Evolutionary conservation across 2,888 invertebrate genomes (phyloP).

Genomic region (Anticlea derivata): DNA sequence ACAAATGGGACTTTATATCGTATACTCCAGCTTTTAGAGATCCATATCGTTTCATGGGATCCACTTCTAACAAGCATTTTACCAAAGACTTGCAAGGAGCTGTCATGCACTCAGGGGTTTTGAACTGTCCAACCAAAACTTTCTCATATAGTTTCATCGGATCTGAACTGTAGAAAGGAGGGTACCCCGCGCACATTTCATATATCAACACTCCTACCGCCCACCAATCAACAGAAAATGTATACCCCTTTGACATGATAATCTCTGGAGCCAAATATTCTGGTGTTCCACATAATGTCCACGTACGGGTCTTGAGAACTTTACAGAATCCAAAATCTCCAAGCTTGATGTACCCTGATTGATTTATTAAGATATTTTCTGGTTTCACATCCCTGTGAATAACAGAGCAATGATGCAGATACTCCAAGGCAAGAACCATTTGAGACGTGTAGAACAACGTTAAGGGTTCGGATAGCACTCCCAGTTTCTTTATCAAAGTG

Average conservation of each 20-base stretch:
- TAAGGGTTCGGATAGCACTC: conserved; percentile 87
- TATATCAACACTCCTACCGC: conserved; percentile 93
- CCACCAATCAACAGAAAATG: conserved; percentile 98
- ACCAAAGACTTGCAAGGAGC: conserved; percentile 91
- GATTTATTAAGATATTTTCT: conserved; percentile 92
- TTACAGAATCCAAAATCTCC: conserved; percentile 98
- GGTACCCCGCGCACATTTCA: conserved; percentile 94
- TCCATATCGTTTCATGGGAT: conserved; percentile 87
- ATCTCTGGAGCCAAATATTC: conserved; percentile 98
- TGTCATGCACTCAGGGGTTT: conserved; percentile 91
- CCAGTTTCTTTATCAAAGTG: conserved; percentile 84
- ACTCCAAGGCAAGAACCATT: conserved; percentile 94
- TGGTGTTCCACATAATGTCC: conserved; percentile 97
- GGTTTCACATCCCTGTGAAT: conserved; percentile 96
- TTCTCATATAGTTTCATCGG: conserved; percentile 96
- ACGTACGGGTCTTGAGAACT: conserved; percentile 88
- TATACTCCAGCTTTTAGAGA: conserved; percentile 93
- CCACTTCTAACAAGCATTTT: conserved; percentile 88
- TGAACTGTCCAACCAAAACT: conserved; percentile 94
- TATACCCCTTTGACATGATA: conserved; percentile 94
- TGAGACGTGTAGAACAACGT: conserved; percentile 95
- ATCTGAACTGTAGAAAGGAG: conserved; percentile 95
- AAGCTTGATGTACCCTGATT: conserved; percentile 89
- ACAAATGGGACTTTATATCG: conserved; percentile 95
- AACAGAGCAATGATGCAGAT: conserved; percentile 92